Evolutionary conservation across 2,888 invertebrate genomes (phyloP), one percentile per base, ranked within the genome.

Genomic region (Diaphora mendica): DNA sequence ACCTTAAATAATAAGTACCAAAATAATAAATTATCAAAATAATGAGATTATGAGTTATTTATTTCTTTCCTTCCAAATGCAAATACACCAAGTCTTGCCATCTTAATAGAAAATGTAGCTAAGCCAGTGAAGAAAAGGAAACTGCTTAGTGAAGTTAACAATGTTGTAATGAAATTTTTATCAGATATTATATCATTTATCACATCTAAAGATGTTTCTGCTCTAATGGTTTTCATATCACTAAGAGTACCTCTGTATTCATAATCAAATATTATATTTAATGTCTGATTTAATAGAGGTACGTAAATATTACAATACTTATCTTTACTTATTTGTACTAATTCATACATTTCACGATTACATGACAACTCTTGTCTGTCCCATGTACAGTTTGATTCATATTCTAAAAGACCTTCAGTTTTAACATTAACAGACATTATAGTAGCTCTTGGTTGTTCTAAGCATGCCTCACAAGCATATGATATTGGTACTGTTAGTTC

Each of bases 401-500:
- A 59, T 11, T 59, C 23, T 26, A 59, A 26, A 1, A 13, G 2
- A 3, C 59, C 59, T 8, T 59, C 59, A 15, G n/a, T 42, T 3
- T 20, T 66, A 1, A 66, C 26, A 5, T 66, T 26, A 3, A n/a
- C 44, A 11, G 66, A 66, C 0, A 66, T 26, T 44, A 66, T 5
- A 1, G 44, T 66, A 13, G 66, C 66, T 13, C n/a, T 66, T 0
- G 66, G 66, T 26, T 66, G 66, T 26, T 66, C 66, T 0, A 66
- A 13, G 44, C 66, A 66, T 44, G 66, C 66, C 26, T 66, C 66
- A 66, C 66, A 66, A 26, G 66, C 66, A 66, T 66, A 66, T 26
- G 66, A 44, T 26, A 66, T 66, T 15, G 15, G 42, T 11, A 66
- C n/a, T 26, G n/a, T 15, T 3, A 66, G 9, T 15, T n/a, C 26